phyloP scores from a whole-genome alignment of 2,113 vertebrate species.

The Genyomyrus donnyi region DNA sequence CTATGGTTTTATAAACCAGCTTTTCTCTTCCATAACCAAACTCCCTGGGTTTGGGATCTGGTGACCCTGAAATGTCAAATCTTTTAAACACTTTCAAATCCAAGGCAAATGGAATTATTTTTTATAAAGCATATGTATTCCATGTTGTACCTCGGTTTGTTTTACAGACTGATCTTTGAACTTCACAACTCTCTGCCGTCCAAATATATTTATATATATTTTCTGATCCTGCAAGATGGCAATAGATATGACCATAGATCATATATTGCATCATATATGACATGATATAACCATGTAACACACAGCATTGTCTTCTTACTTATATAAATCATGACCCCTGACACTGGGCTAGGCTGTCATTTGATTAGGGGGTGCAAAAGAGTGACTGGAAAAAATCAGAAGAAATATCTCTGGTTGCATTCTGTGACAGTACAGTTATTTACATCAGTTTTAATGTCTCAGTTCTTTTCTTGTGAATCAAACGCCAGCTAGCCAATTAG shows the following conservation, averaged over 20 bases:
- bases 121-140: background rate
- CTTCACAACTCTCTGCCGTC: background rate
- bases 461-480: background rate
- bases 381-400: background rate
- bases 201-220: background rate
- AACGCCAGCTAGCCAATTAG: background rate
- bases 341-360: too few species aligned
- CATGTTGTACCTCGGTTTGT: background rate
- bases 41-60: background rate
- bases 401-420: background rate
- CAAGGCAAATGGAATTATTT: background rate
- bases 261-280: background rate
- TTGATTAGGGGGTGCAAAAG: background rate
- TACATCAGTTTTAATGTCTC: background rate
- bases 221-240: background rate
- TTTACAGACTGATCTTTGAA: background rate
- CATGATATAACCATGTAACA: background rate
- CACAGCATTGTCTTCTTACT: background rate
- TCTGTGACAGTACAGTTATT: background rate
- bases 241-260: background rate
- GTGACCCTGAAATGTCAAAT: background rate
- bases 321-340: background rate
- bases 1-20: background rate
- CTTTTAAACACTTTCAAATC: background rate
- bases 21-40: background rate